Base-by-base conservation (phyloP, 2,113 vertebrate species). In the Laticauda colubrina region DNA sequence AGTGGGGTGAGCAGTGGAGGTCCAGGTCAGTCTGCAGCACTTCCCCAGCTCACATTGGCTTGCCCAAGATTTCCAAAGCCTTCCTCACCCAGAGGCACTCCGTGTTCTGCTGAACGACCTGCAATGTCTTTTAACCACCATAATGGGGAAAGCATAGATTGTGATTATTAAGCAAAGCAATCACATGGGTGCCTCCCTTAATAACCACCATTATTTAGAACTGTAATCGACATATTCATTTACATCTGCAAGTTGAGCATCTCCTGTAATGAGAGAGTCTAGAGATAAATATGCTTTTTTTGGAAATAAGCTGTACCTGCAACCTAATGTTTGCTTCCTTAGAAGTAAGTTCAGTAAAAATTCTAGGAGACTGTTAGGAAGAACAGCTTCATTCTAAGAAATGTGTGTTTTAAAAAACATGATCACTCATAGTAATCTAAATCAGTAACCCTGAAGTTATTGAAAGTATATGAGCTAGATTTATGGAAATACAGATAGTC, bases 381-480 rank as follows among this genome's bases (percentile, higher is more conserved):
- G 34, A 81, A 21, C 15, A 43, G 75, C 34, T 21, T 81, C 15
- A 20, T 81, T 81, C n/a, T 20, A 39, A 81, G 34, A 81, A 43
- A 20, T 21, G 7, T 81, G n/a, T 21, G 34, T 81, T 81, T 81
- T 81, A 21, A 81, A 81, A 34, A 81, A 3, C 64, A 89, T 87
- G 94, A 94, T 95, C 94, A 95, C 89, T 93, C 85, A 64, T 2
- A 86, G 53, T 3, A 61, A 91, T 90, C 61, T 23, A 94, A 92
- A 95, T 64, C 91, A 92, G 92, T 96, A 92, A 92, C 90, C 24
- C 89, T 51, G 21, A 92, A 92, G 88, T 81, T 81, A 10, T 81
- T 43, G 18, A 95, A 95, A 91, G 85, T 89, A 96, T 93, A 96
- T 39, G 95, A 87, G 11, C 3, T n/a, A 87, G 3, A 64, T 53